Evolutionary conservation across 2,888 invertebrate genomes (phyloP), one percentile per base, ranked within the genome.

Genomic region (Nemoura dubitans): DNA sequence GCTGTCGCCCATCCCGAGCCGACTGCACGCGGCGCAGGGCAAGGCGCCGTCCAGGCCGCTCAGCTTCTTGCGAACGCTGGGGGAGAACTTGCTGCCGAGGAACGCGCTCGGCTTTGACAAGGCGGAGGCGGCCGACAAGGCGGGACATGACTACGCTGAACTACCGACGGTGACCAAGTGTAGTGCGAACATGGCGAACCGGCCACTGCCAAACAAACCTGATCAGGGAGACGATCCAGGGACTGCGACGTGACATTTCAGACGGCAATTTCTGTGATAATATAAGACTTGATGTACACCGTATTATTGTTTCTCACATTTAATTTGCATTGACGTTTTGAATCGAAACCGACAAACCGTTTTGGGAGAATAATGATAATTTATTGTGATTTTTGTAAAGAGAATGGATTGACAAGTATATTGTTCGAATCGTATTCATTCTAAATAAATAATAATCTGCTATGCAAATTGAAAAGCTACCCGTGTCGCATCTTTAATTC

Each of bases 201-300:
- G 95, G 88, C 95, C 95, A n/a, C 91, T 95, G 76, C 95, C 95
- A 0, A 94, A 94, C 88, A 95, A 95, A 90, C 95, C 95, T n/a
- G 86, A 27, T 26, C 36, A 76, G 42, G 76, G 83, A 0, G 83
- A 87, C 6, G 87, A 86, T 76, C 86, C 87, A 26, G 87, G 87
- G 77, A 85, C 87, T 6, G 86, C 87, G 27, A 77, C 85, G 43
- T 59, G 59, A 59, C 59, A 59, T 59, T 59, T 10, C 14, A 59
- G 14, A 59, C 59, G 59, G 59, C 59, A 59, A 59, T 83, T 82
- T 86, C 87, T 87, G 87, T 87, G 87, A 87, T 87, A 87, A 76
- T 80, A 87, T 76, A 87, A 87, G 87, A 87, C 87, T 87, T 87
- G 84, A 84, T 84, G 84, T 84, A 84, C 84, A 29, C 43, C 59